Evolutionary conservation across 2,888 invertebrate genomes (phyloP).

Genomic region (Platycheirus albimanus): DNA sequence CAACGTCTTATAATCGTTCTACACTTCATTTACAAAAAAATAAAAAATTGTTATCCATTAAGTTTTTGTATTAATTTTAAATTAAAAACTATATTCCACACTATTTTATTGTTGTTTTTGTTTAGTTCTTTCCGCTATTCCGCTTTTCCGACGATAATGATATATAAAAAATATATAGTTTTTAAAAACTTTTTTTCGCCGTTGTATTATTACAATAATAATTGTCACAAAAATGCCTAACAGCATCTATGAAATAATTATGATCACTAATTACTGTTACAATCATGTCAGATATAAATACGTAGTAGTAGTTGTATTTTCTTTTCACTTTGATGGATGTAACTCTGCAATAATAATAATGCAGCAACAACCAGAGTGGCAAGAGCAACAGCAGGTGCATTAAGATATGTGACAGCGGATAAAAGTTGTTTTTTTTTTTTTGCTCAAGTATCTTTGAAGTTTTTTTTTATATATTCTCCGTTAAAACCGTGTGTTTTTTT

Average conservation of each 20-base stretch:
- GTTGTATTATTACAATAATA: constrained; percentile 69
- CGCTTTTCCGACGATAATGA: constrained; percentile 79
- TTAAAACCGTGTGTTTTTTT: too few relatives aligned
- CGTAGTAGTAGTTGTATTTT: constrained; percentile 55
- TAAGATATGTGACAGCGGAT: constrained; percentile 58
- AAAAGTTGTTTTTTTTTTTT: constrained; percentile 10
- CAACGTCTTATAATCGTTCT: constrained; percentile 45
- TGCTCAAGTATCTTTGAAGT: too few relatives aligned
- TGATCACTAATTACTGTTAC: constrained; percentile 74
- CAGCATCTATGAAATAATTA: constrained; percentile 76
- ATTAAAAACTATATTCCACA: not conserved
- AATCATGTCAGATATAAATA: constrained; percentile 73
- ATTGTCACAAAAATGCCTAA: constrained; percentile 76
- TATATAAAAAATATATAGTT: constrained; percentile 80
- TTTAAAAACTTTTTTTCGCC: constrained; percentile 76
- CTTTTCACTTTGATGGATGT: constrained; percentile 72
- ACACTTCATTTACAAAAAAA: constrained; percentile 55
- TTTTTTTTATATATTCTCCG: too few relatives aligned
- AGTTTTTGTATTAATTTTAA: constrained; percentile 3
- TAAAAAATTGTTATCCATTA: constrained; percentile 16
- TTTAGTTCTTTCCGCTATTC: too few relatives aligned
- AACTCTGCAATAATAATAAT: constrained; percentile 66
- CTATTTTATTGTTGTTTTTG: constrained; percentile 15
- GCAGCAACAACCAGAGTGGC: constrained; percentile 67
- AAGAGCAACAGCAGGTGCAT: constrained; percentile 70